Evolutionary conservation across 2,888 invertebrate species (phyloP).

Genomic region (Fragum fragum): DNA sequence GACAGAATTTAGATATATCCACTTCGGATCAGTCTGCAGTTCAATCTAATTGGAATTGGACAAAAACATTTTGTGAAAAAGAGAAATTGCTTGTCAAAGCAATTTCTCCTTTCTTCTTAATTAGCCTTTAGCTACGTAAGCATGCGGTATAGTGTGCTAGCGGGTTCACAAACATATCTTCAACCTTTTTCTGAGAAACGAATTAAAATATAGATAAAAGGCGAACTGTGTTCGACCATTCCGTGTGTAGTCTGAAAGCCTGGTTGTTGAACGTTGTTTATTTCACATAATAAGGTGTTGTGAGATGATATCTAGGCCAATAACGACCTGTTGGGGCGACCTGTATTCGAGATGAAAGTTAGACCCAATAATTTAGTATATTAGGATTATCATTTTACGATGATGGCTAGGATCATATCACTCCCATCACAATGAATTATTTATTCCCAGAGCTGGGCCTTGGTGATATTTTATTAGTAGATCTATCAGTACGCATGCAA

Average conservation of each 20-base stretch:
- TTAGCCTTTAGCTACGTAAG: too few relatives aligned
- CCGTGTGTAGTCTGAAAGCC: conserved; percentile 15
- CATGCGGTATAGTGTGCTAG: too few relatives aligned
- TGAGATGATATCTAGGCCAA: conserved; percentile 57
- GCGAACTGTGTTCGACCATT: not conserved
- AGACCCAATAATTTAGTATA: conserved; percentile 66
- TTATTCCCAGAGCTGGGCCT: conserved; percentile 52
- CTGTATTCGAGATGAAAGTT: conserved; percentile 61
- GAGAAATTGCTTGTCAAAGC: too few relatives aligned
- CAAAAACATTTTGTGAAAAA: too few relatives aligned
- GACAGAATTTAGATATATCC: too few relatives aligned
- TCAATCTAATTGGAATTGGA: too few relatives aligned
- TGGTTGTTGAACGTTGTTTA: conserved; percentile 46
- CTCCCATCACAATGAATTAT: conserved; percentile 60
- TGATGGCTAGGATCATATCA: conserved; percentile 63
- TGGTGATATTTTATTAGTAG: conserved; percentile 59
- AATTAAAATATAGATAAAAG: not conserved
- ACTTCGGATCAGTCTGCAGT: too few relatives aligned
- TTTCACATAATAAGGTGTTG: conserved; percentile 60
- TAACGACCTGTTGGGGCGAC: conserved; percentile 40
- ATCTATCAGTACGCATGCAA: conserved; percentile 54
- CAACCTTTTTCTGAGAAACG: not conserved
- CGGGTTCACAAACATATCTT: too few relatives aligned
- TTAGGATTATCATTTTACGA: conserved; percentile 68
- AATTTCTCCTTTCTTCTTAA: too few relatives aligned